phyloP scores from a whole-genome alignment of 2,888 invertebrate species.

The Andrena minutula region DNA sequence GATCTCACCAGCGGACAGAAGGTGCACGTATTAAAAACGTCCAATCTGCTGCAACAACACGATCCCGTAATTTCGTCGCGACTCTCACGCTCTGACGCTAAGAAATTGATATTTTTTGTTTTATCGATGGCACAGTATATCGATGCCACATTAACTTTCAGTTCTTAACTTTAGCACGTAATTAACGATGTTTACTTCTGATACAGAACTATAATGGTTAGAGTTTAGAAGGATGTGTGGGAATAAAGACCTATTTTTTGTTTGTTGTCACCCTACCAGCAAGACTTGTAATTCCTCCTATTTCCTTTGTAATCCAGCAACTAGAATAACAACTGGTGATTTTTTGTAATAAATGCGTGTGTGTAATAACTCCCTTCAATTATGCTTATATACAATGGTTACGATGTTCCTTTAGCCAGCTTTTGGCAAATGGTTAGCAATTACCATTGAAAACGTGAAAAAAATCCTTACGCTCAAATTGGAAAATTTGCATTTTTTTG shows the following conservation, averaged over 20 bases:
- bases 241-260: constrained; percentile 38
- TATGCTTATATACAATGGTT: no score
- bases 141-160: constrained; percentile 35
- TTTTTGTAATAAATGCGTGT: no score
- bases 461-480: no score
- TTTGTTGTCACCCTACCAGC: not conserved
- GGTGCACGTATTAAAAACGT: constrained; percentile 9
- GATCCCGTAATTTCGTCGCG: constrained; percentile 1
- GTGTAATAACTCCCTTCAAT: no score
- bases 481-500: no score
- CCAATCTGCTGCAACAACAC: constrained; percentile 25
- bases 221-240: constrained; percentile 25
- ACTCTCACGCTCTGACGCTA: constrained; percentile 13
- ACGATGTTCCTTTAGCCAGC: no score
- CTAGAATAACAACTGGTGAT: no score
- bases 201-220: constrained; percentile 29
- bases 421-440: no score
- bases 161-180: constrained; percentile 21
- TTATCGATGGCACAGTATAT: constrained; percentile 48
- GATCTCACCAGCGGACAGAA: constrained; percentile 1
- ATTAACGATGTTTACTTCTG: constrained; percentile 14
- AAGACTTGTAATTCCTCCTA: not conserved
- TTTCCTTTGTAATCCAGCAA: not conserved
- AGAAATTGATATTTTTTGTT: constrained; percentile 19
- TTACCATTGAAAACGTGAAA: no score